Evolutionary conservation across 2,888 invertebrate species (phyloP), one percentile per base, ranked within the genome.

Genomic region (Andrena chrysosceles): DNA sequence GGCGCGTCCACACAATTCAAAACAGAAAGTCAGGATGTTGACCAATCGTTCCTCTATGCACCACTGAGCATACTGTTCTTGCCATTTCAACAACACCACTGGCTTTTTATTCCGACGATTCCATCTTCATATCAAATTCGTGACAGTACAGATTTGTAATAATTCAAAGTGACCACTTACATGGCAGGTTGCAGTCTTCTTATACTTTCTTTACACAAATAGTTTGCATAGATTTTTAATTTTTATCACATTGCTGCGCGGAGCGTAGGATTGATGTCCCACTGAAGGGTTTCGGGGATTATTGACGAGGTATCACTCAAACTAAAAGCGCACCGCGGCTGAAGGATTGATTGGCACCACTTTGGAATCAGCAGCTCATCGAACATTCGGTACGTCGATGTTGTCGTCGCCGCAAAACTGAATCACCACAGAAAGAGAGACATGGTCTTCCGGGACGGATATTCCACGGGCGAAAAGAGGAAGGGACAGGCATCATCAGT

Each of bases 401-500:
- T 76, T 87, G 85, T 78, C 84, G 76, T 87, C 86, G 85, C 86
- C 69, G 76, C 60, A 68, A 83, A 77, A 68, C 84, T 85, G 82
- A 80, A 89, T 88, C 89, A 77, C 87, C 79, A 86, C 83, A 87
- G 89, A 90, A 92, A 80, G 81, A 88, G 85, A 89, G 89, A 89
- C 90, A 90, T 85, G 85, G 82, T 90, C 90, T 91, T 90, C 88
- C 89, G 89, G 90, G 88, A 90, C 88, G 90, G 90, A 85, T 87
- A 88, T 82, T 80, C 89, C 85, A 85, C 83, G 86, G 85, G 84
- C 78, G 86, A 89, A 90, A 90, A 91, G 90, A 92, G 92, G 93
- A 93, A 93, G 94, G 93, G 93, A 93, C 93, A 91, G 93, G 93
- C 93, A 89, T 89, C 93, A 89, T 80, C 93, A 90, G 91, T 90